These are phyloP conservation scores for Mustelus asterias DNA, from an alignment of 2,113 vertebrate species.

Conservation along the genomic window DNA sequence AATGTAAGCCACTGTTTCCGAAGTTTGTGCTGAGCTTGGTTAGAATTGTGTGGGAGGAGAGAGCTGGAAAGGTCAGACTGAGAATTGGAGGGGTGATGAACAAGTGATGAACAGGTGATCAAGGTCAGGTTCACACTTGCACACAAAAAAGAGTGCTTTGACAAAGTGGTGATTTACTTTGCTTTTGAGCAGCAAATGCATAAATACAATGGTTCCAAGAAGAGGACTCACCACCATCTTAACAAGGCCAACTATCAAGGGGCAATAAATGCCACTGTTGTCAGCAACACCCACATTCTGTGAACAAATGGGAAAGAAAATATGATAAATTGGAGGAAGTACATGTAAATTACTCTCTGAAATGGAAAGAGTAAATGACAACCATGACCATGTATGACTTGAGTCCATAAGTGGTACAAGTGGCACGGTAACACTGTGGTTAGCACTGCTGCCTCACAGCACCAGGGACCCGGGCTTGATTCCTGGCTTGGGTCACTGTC, in stretches of 20 bases:
- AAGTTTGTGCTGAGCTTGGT: not conserved
- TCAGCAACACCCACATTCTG: too few relatives aligned
- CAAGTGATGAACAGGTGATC: not conserved
- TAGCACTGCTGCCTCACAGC: too few relatives aligned
- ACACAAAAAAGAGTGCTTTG: not conserved
- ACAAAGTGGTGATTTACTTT: not conserved
- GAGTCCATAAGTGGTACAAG: too few relatives aligned
- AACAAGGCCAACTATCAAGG: too few relatives aligned
- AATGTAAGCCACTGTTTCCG: not conserved
- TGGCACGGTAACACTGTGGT: too few relatives aligned
- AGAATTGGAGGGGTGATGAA: not conserved
- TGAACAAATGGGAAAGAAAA: too few relatives aligned
- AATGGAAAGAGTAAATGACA: not conserved
- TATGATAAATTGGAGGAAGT: not conserved
- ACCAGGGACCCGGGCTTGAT: too few relatives aligned
- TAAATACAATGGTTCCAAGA: too few relatives aligned
- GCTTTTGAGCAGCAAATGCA: not conserved
- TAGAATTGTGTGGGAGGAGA: not conserved
- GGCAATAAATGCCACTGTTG: too few relatives aligned
- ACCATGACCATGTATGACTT: not conserved
- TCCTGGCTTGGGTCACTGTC: too few relatives aligned
- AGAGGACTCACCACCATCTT: too few relatives aligned
- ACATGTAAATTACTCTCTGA: not conserved
- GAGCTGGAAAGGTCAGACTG: not conserved
- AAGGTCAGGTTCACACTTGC: not conserved